Conservation (phyloP, 2,888 invertebrate species). For the Baccha elongata region DNA sequence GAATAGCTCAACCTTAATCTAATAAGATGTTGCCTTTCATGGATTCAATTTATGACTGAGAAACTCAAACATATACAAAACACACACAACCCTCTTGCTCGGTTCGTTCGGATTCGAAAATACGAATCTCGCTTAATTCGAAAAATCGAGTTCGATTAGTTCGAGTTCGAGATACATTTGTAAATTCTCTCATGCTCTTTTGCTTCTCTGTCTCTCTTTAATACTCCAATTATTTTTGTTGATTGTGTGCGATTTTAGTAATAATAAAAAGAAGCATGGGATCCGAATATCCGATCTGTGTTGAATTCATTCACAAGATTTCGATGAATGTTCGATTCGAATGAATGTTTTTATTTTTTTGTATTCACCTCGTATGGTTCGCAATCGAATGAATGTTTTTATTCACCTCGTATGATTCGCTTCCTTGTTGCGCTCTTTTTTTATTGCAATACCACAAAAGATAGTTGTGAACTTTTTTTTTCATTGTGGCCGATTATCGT, state of each 20-base stretch:
- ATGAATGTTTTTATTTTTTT: constrained; percentile 14
- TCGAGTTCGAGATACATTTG: constrained; percentile 71
- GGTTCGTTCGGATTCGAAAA: constrained; percentile 21
- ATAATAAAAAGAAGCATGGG: constrained; percentile 31
- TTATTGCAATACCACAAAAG: constrained; percentile 56
- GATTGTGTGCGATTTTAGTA: constrained; percentile 44
- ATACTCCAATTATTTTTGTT: constrained; percentile 70
- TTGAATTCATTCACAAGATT: constrained; percentile 70
- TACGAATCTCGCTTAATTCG: constrained; percentile 58
- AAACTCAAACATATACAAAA: constrained; percentile 81
- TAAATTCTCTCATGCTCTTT: constrained; percentile 72
- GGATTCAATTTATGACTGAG: constrained; percentile 83
- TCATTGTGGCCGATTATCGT: constrained; percentile 45
- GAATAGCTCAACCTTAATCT: constrained; percentile 78
- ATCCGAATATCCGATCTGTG: too few species aligned
- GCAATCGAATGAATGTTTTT: too few species aligned
- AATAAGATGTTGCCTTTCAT: constrained; percentile 82
- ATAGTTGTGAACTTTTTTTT: constrained; percentile 31
- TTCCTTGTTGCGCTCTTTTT: constrained; percentile 69
- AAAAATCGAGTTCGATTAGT: constrained; percentile 73
- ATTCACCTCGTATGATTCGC: too few species aligned
- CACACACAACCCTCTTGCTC: constrained; percentile 80
- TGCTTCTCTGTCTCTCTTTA: constrained; percentile 72
- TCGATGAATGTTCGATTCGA: constrained; percentile 73
- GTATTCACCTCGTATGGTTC: constrained; percentile 69